phyloP scores from a whole-genome alignment of 2,797 vertebrate genomes.

The Takifugu rubripes region DNA sequence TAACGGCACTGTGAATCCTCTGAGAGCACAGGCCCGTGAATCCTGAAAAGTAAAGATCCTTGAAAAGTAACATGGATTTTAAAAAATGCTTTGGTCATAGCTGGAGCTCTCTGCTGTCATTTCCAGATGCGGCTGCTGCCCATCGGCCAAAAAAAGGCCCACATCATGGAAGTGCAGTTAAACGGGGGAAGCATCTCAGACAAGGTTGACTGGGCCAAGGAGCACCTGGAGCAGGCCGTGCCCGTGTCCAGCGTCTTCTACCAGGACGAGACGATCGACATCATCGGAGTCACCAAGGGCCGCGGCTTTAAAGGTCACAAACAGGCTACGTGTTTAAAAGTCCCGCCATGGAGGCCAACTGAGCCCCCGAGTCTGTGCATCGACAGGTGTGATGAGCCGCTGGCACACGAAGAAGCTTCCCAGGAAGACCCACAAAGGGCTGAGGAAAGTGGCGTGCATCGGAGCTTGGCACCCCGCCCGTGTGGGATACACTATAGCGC shows the following conservation, averaged over 20 bases:
- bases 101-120: background rate
- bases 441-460: conserved; percentile 94
- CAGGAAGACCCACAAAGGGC: conserved; percentile 94
- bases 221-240: conserved; percentile 87
- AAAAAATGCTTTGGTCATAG: background rate
- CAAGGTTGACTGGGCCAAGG: conserved; percentile 91
- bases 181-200: conserved; percentile 87
- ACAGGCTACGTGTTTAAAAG: background rate
- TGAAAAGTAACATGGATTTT: too few relatives aligned
- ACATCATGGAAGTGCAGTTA: conserved; percentile 92
- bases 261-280: conserved; percentile 91
- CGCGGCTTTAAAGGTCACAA: conserved; percentile 88
- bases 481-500: conserved; percentile 85
- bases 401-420: conserved; percentile 94
- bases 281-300: conserved; percentile 90
- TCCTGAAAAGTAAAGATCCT: too few relatives aligned
- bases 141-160: conserved; percentile 89
- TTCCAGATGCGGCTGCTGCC: conserved; percentile 87
- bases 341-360: background rate
- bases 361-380: conserved; percentile 31
- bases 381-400: conserved; percentile 85
- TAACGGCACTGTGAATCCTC: too few relatives aligned
- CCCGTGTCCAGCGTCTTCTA: conserved; percentile 81
- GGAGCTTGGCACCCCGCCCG: conserved; percentile 95
- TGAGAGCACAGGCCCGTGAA: too few relatives aligned